phyloP scores from a whole-genome alignment of 2,888 invertebrate species.

The Trachelus troglodyta region DNA sequence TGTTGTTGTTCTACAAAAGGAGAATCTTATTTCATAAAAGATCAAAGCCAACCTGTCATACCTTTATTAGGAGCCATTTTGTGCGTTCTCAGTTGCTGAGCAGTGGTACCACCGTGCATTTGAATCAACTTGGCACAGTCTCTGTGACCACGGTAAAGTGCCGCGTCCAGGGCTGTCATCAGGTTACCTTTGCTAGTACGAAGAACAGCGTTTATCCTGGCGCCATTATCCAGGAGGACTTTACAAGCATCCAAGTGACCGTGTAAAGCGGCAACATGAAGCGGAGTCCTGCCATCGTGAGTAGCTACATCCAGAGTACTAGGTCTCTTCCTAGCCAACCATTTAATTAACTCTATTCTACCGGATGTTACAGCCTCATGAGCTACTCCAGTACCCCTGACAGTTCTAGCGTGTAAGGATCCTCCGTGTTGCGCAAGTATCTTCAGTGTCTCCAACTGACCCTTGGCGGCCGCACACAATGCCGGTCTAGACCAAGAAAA shows the following conservation, averaged over 20 bases:
- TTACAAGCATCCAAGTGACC: constrained; percentile 95
- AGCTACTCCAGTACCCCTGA: constrained; percentile 93
- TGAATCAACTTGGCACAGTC: constrained; percentile 94
- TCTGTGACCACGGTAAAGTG: constrained; percentile 85
- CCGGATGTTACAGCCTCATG: constrained; percentile 97
- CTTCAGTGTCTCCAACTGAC: constrained; percentile 89
- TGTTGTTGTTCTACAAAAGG: neutral
- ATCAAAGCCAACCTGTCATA: constrained; percentile 15
- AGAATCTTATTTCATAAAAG: neutral
- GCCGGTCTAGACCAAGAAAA: constrained; percentile 73
- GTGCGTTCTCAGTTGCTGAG: constrained; percentile 62
- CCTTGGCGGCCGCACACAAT: constrained; percentile 95
- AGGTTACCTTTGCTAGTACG: constrained; percentile 85
- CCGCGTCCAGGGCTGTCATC: constrained; percentile 92
- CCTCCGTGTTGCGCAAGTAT: constrained; percentile 80
- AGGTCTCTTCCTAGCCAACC: constrained; percentile 86
- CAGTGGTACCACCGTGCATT: constrained; percentile 88
- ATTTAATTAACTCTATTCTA: constrained; percentile 86
- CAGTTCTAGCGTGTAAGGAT: constrained; percentile 92
- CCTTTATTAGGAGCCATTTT: constrained; percentile 52
- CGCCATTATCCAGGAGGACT: constrained; percentile 83
- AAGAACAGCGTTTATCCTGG: constrained; percentile 86
- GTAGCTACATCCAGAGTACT: constrained; percentile 89
- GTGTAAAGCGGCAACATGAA: constrained; percentile 94
- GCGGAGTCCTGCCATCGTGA: constrained; percentile 90